Base-by-base conservation (phyloP, 2,797 vertebrate species). In the Heliangelus exortis region DNA sequence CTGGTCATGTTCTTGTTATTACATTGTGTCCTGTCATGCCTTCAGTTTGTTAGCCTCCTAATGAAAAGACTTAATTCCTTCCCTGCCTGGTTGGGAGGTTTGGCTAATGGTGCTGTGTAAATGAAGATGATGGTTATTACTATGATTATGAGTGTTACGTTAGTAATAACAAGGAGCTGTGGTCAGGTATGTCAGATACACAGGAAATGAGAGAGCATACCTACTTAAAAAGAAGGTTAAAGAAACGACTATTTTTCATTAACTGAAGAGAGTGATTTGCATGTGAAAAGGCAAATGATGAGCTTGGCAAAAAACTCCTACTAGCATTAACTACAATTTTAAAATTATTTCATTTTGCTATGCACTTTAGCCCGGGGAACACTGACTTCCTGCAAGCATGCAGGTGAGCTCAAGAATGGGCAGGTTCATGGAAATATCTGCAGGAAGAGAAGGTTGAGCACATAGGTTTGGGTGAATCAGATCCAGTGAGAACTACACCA, bases 31-130 rank as follows among this genome's bases (percentile, higher is more conserved):
- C 43, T 78, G 43, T 92, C 87, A 89, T 0, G 1, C 68, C 43
- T 93, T 77, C 89, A 89, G 78, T 69, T 94, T 81, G 61, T 72
- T 87, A 84, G 12, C 26, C 15, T 91, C 31, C 31, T 90, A 93
- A 92, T 76, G 84, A 87, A 88, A 84, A 89, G 39, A 76, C 11
- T 34, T 89, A 88, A 90, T 94, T 92, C 66, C 48, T 89, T 82
- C 33, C 48, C 62, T 63, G 33, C 18, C 54, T 67, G 31, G 12
- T n/a, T 84, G 87, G 58, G 41, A 95, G 84, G 82, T 55, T 92
- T 89, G 66, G 87, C 73, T 87, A 91, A 79, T 88, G 53, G 55
- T 53, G 48, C 71, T 88, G 69, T 76, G 61, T 69, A 92, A 93
- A 92, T 89, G n/a, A 95, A 91, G 81, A 89, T 3, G 34, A 87